Evolutionary conservation across 2,797 vertebrate genomes (phyloP).

Genomic region (Halcyon chelicuti): DNA sequence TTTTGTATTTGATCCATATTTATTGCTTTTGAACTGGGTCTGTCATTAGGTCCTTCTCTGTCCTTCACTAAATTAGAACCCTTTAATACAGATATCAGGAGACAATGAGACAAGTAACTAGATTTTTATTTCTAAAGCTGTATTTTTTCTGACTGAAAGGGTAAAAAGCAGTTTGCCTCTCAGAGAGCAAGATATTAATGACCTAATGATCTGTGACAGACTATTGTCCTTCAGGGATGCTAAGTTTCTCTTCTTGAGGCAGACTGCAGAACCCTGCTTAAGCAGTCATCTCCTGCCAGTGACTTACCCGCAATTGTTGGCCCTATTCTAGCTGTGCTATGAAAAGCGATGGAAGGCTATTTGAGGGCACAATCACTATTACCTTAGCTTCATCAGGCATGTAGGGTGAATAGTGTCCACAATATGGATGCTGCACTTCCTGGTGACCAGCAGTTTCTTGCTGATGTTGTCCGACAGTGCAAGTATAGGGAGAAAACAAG

Average conservation of each 20-base stretch:
- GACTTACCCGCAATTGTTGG: not conserved
- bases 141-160: not conserved
- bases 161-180: not conserved
- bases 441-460: not conserved
- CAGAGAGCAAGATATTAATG: not conserved
- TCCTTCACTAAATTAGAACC: not conserved
- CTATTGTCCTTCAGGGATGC: not conserved
- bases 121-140: not conserved
- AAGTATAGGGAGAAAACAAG: not conserved
- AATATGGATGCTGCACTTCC: not conserved
- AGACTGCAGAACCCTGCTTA: not conserved
- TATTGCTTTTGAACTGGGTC: not conserved
- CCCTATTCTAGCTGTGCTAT: not conserved
- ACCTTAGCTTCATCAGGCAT: not conserved
- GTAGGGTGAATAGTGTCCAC: fast-evolving
- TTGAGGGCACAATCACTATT: not conserved
- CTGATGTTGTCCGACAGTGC: not conserved
- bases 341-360: not conserved
- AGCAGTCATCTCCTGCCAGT: not conserved
- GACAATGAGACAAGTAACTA: not conserved
- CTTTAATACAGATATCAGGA: not conserved
- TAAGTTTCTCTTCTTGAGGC: not conserved
- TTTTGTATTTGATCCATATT: not conserved
- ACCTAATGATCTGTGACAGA: not conserved
- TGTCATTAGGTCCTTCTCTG: not conserved